Evolutionary conservation across 2,888 invertebrate species (phyloP), one percentile per base, ranked within the genome.

Genomic region (Drosophila greeni): DNA sequence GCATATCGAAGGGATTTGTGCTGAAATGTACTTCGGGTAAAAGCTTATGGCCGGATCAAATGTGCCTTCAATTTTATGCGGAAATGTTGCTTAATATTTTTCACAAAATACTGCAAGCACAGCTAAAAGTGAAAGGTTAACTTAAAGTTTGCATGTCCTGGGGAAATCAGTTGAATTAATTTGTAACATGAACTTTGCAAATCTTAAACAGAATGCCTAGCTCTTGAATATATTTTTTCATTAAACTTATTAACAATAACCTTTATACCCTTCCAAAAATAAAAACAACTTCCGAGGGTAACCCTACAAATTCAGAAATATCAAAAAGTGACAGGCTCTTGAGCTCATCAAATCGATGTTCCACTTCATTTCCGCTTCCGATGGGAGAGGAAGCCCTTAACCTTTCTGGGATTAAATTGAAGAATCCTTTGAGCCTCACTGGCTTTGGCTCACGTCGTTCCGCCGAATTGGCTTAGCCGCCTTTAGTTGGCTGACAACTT

Each of bases 291-390:
- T 18, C 5, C 14, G 6, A 24, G 11, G 20, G 39, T 16, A 37
- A 12, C 31, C n/a, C 3, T 43, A 36, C 42, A 24, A 29, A 40
- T 18, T 29, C 37, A 51, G 31, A 31, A 52, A 40, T 24, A 14
- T 29, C 23, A 39, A 12, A 45, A 45, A 39, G 36, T 51, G 34
- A 40, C 47, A 48, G 26, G 26, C 26, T 61, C 24, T 34, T 24
- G 26, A 47, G 37, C 65, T 60, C 71, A 60, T 67, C 73, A 82
- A 76, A 59, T 80, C 65, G 52, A 73, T 76, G 74, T 80, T 76
- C 74, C 78, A 59, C 75, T 80, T 80, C 73, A 78, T 76, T 76
- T 76, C 69, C 69, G 62, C 9, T 45, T 3, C 29, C 45, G 2
- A 14, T 14, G 45, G 29, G 45, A 45, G 8, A 20, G 3, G 29